Base-by-base conservation (phyloP, 2,797 vertebrate species). In the Diceros bicornis region DNA sequence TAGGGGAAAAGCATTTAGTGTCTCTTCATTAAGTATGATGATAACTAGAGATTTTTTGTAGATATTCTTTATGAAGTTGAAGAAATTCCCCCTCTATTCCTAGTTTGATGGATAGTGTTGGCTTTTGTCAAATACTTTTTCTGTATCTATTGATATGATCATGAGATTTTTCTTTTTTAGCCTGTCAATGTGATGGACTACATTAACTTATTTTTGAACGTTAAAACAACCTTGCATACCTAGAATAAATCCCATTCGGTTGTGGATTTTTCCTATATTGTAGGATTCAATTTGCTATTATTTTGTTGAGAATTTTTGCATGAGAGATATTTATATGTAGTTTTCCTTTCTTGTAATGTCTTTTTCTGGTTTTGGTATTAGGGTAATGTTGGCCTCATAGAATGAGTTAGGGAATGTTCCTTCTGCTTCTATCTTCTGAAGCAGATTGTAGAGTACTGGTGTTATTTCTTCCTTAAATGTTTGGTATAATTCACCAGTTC, bases 271-370 rank as follows among this genome's bases (percentile, higher is more conserved):
- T 81, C 62, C 75, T 71, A 84, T 8, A 47, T 29, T 64, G 27
- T 37, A 50, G 41, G 55, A 72, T 69, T 94, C 27, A 34, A 75
- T 25, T 68, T 94, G 25, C 32, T 96, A 91, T 41, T 50, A 79
- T 78, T 93, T 83, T 69, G 44, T 52, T 41, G 69, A 91, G 29
- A 9, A 69, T 16, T 75, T 77, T 32, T 44, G 17, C n/a, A 69
- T 82, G 9, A 64, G 23, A 87, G 23, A 44, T 87, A 47, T 12
- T 50, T 55, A 29, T 71, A 9, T 79, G 62, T 66, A 62, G 37
- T 88, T 93, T 93, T 96, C 25, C n/a, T 89, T 66, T 68, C 61
- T 55, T 86, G 25, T 68, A 59, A 86, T 34, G 23, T 59, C 72
- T 94, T 75, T 69, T 18, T 29, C 4, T 47, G 69, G 0, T 90